Percentiles rank a stretch among this genome's conserved stretches.
Evolutionary conservation across 2,797 vertebrate species (phyloP).

Genomic region (Dendrocincla tyrannina): DNA sequence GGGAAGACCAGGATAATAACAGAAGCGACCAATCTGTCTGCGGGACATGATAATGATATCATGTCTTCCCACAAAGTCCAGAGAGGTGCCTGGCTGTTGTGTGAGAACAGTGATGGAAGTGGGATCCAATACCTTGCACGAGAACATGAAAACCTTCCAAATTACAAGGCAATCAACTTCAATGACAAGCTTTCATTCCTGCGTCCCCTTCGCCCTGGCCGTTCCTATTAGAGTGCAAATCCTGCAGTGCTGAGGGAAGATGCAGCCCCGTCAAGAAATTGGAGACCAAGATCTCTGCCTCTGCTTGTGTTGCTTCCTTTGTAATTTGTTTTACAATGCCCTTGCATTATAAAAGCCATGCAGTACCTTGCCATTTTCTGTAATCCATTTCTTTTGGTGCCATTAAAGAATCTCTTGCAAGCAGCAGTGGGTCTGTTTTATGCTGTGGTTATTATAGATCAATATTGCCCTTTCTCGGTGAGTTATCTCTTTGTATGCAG

Average conservation of each 20-base stretch:
- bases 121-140: not conserved
- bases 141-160: not conserved
- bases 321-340: not conserved
- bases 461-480: not conserved
- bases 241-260: rapidly evolving
- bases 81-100: not conserved
- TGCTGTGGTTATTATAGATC: not conserved
- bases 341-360: too few species aligned
- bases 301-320: not conserved
- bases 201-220: slow-evolving; percentile 1
- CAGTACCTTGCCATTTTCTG: rapidly evolving
- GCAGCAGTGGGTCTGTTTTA: not conserved
- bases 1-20: not conserved
- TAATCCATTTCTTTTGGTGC: not conserved
- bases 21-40: not conserved
- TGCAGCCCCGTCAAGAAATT: not conserved
- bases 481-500: not conserved
- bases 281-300: not conserved
- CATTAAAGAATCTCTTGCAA: slow-evolving; percentile 1
- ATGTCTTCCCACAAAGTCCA: slow-evolving; percentile 39
- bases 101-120: not conserved
- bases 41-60: not conserved
- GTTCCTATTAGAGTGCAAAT: not conserved
- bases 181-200: slow-evolving; percentile 24
- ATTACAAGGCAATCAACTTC: not conserved